Base-by-base conservation (phyloP, 2,888 invertebrate genomes). In the Tridacna gigas region DNA sequence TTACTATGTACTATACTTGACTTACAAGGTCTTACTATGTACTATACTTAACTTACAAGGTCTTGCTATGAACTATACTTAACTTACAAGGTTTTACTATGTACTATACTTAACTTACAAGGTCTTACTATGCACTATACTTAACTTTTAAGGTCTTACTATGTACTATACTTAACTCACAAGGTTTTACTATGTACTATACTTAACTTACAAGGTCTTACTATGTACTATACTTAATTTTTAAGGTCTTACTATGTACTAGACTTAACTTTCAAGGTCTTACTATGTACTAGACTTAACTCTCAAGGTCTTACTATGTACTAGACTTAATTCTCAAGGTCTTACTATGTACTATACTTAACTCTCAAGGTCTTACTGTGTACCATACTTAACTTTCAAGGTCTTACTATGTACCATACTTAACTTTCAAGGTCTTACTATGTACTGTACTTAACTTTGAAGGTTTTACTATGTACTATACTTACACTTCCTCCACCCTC, bases 401-500 rank as follows among this genome's bases (percentile, higher is more conserved):
- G 37, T 37, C 7, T 37, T 37, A 2, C 37, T 37, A 7, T 37
- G 7, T 7, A 37, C 3, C 7, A 4, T 37, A 37, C 37, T 37
- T 74, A 89, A n/a, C n/a, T n/a, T n/a, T n/a, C n/a, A n/a, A n/a
- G 37, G 37, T 37, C 7, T 37, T 37, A 2, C 37, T 37, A 7
- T 37, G 7, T 7, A 37, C 3, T 37, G 2, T 37, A 37, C 7
- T 37, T 7, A 37, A 37, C 7, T 37, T 4, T 4, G 3, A 37
- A 37, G 37, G 37, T 37, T 37, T 37, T 37, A 2, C 37, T 37
- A 7, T 37, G 7, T 7, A 37, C 3, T 37, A 4, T 37, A 37
- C 37, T 37, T 74, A 89, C 90, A 74, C 85, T 82, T 78, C 86
- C 86, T 61, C 79, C 90, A 20, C 91, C 93, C 63, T 91, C 90